phyloP scores from a whole-genome alignment of 2,797 vertebrate genomes.

The Onychomys torridus region DNA sequence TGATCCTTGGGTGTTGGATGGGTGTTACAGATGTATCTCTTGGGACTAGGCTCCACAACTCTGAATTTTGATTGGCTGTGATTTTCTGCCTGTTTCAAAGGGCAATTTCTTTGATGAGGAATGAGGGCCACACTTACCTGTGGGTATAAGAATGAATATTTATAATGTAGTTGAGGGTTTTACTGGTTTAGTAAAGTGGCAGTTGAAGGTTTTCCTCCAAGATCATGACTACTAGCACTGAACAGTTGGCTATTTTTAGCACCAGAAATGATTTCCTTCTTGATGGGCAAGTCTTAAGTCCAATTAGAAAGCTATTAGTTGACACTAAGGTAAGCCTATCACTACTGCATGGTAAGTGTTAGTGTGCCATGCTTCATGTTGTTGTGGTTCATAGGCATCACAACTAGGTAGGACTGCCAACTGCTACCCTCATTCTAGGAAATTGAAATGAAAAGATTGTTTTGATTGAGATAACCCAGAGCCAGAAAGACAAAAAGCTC shows the following conservation, averaged over 20 bases:
- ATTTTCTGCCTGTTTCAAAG: background rate
- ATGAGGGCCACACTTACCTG: background rate
- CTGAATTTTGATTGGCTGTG: too few relatives aligned
- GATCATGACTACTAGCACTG: background rate
- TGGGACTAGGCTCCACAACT: background rate
- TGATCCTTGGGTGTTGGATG: background rate
- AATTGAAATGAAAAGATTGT: background rate
- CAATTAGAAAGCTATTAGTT: background rate
- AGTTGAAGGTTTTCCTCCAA: background rate
- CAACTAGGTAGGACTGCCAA: background rate
- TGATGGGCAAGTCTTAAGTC: background rate
- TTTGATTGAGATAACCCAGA: too few relatives aligned
- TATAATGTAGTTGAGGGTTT: background rate
- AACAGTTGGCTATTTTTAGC: background rate
- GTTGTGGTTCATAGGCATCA: background rate
- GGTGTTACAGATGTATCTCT: background rate
- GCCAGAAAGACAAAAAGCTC: background rate
- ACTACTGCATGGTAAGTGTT: background rate
- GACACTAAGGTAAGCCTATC: background rate
- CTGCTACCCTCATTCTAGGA: background rate
- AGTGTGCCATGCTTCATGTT: background rate
- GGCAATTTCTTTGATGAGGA: background rate
- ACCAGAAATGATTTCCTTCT: background rate
- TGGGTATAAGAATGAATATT: too few relatives aligned
- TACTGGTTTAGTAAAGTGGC: background rate